Base-by-base conservation (phyloP, 1,140 invertebrate genomes). In the Bombus vancouverensis region DNA sequence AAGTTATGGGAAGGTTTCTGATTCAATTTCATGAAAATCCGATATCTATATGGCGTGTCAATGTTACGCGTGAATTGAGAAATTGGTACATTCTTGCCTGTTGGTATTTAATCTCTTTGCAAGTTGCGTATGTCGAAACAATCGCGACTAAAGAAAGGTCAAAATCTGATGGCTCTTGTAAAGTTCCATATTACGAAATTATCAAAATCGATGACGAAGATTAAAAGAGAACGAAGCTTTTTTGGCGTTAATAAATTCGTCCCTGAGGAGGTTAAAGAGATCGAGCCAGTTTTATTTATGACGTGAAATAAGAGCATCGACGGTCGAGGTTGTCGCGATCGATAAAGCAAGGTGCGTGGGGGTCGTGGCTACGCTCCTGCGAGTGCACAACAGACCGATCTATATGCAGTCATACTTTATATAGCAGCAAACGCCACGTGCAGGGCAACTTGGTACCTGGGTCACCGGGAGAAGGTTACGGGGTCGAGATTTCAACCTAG, bases 401-500 rank as follows among this genome's bases (percentile, higher is more conserved):
- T 91, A 91, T 91, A 91, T 91, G 90, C 90, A 91, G 88, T 88
- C 47, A 75, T 83, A 86, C 90, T 91, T 91, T 91, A 91, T 91
- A 91, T 91, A 91, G 85, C 83, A 84, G 77, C 57, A 74, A 68
- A 32, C 68, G 83, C 83, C 87, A 87, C 78, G 86, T 87, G 87
- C 82, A 83, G 85, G 88, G 85, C 83, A 81, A 84, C 80, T 89
- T 77, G 85, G 89, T 91, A 87, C 88, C 87, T 91, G 90, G 90
- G 90, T 91, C 90, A 91, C 87, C 89, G 87, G 88, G 90, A 91
- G 90, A 91, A 91, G 90, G 90, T 91, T 88, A 91, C 90, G 84
- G 86, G 89, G 90, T 91, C 90, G 85, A 47, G 88, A 88, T 88
- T 90, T 90, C 82, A 90, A 44, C 80, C 81, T 83, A 82, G 90